Percentiles rank a stretch among this genome's conserved stretches.
Conservation (phyloP, 1,140 invertebrate genomes). For the Atta cephalotes region DNA sequence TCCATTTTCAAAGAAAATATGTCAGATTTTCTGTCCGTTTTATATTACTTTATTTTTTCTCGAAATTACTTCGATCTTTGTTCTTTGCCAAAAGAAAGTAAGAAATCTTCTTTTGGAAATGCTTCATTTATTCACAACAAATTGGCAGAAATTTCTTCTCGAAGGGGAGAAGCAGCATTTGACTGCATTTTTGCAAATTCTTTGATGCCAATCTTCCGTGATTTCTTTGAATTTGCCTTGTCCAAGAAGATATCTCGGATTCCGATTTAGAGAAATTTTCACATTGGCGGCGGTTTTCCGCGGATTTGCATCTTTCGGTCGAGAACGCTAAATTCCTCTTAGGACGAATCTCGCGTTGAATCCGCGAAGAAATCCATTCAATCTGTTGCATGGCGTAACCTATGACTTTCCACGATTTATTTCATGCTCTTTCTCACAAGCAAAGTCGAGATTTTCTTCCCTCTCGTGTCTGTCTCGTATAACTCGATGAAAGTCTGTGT, state of each 20-base stretch:
- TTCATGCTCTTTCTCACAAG: constrained; percentile 1
- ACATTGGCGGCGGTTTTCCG: constrained; percentile 1
- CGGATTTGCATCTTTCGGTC: constrained; percentile 39
- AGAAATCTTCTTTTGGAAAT: background rate
- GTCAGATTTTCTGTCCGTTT: background rate
- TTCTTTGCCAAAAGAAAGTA: background rate
- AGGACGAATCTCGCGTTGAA: constrained; percentile 23
- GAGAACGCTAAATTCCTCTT: constrained; percentile 45
- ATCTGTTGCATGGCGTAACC: constrained; percentile 43
- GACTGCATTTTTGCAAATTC: constrained; percentile 7
- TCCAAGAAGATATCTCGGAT: background rate
- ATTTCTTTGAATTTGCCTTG: background rate
- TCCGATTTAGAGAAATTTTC: constrained; percentile 23
- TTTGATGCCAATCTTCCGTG: background rate
- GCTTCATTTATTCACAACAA: background rate
- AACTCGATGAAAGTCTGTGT: background rate
- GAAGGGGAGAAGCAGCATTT: background rate
- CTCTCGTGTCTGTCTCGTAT: background rate
- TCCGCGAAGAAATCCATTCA: constrained; percentile 40
- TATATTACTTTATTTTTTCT: constrained; percentile 11
- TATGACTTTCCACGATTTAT: constrained; percentile 16
- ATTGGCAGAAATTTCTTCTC: background rate
- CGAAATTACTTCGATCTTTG: background rate
- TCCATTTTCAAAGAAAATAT: constrained; percentile 22
- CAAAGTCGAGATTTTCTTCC: constrained; percentile 16